A percentile compares a stretch with the other conserved stretches of the same genome.
phyloP scores from a whole-genome alignment of 2,113 vertebrate species.

The Noturus placidus region DNA sequence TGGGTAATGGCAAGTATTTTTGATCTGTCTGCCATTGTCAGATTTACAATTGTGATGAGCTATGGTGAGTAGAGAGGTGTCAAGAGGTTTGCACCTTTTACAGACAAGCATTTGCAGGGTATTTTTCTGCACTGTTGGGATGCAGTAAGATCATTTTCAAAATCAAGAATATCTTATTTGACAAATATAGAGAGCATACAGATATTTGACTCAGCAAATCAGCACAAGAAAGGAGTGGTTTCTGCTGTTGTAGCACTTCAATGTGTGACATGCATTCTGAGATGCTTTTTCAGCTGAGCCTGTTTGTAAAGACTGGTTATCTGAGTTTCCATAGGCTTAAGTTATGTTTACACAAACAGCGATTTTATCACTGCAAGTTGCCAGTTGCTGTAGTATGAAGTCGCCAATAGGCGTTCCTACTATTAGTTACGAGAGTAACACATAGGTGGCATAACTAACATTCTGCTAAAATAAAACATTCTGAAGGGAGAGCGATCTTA shows the following conservation, averaged over 20 bases:
- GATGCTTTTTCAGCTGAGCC: not conserved
- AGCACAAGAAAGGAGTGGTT: not conserved
- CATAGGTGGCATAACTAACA: no score
- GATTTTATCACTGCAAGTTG: no score
- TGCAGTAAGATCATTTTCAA: conserved; percentile 8
- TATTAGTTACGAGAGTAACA: no score
- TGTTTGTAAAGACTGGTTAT: not conserved
- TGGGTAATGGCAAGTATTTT: not conserved
- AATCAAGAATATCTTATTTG: not conserved
- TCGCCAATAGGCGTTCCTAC: no score
- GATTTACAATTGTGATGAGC: conserved; percentile 30
- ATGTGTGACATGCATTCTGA: not conserved
- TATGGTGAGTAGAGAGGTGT: not conserved
- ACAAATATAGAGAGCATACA: not conserved
- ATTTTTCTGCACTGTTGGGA: not conserved
- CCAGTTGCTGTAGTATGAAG: no score
- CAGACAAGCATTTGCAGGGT: not conserved
- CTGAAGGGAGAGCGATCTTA: no score
- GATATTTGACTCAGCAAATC: not conserved
- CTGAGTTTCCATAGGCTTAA: not conserved
- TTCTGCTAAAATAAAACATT: no score
- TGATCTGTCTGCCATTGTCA: conserved; percentile 16
- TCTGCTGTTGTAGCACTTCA: not conserved
- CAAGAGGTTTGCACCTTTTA: conserved; percentile 17
- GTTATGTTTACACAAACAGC: no score